Conservation (phyloP, 2,113 vertebrate species). For the Nothoprocta perdicaria region DNA sequence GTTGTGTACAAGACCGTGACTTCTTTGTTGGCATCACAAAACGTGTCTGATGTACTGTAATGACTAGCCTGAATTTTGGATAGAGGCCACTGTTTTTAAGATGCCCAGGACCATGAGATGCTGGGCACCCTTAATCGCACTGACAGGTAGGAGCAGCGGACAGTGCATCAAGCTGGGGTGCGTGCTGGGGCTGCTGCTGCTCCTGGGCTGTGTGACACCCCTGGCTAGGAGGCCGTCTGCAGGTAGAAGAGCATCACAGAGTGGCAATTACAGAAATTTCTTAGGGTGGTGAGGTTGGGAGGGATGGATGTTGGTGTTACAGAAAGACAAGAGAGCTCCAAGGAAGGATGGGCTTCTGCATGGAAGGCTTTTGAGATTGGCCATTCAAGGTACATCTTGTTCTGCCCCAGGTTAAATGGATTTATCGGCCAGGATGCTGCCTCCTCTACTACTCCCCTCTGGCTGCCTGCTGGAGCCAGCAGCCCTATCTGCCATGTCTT, state of each 20-base stretch:
- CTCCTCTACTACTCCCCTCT: neutral
- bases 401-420: neutral
- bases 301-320: neutral
- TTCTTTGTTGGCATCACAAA: neutral
- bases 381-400: constrained; percentile 5
- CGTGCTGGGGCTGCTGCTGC: neutral
- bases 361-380: neutral
- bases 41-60: neutral
- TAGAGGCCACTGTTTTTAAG: neutral
- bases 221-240: neutral
- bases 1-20: neutral
- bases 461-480: neutral
- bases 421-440: accelerated
- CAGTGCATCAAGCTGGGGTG: neutral
- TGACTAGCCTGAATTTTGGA: neutral
- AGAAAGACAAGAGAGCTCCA: neutral
- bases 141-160: neutral
- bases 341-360: neutral
- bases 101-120: neutral
- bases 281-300: accelerated
- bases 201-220: accelerated
- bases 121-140: neutral
- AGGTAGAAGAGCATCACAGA: neutral
- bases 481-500: neutral
- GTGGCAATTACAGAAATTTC: neutral